Base-by-base conservation (phyloP, 2,797 vertebrate genomes). In the Bucorvus abyssinicus region DNA sequence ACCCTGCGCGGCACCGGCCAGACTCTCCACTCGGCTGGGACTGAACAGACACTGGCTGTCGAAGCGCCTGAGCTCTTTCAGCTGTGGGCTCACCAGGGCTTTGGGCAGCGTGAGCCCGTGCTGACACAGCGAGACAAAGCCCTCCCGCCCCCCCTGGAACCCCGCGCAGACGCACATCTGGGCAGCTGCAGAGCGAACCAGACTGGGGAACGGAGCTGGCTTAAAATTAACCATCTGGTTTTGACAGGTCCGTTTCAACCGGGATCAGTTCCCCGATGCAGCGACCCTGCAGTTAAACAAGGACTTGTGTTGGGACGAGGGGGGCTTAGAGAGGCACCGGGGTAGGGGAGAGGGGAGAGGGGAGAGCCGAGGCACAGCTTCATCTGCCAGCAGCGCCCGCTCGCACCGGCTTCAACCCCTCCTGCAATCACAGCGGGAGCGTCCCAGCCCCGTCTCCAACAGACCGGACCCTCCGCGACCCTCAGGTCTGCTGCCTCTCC, bases 141-240 rank as follows among this genome's bases (percentile, higher is more conserved):
- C 68, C 82, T 80, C 49, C 55, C 17, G 53, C 38, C 9, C 45
- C 40, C 44, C 40, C 59, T 20, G 52, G n/a, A 22, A 10, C 49
- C 77, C 57, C 2, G 1, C 7, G 1, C 3, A 2, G 70, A 20
- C 0, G 2, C 91, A 79, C 93, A 96, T 93, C 94, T 96, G 94
- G 96, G 81, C 92, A 94, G 94, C 89, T 96, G 94, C 59, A 40
- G 59, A 61, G 74, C 0, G 1, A 84, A 34, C 63, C 74, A 76
- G 81, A 76, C 94, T 7, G 63, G 71, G 56, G 70, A 92, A 36
- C 40, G 16, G 89, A 80, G 87, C 87, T 44, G 60, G 84, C 87
- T 65, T 92, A 94, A 96, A 93, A 96, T 95, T 32, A 91, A 70
- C 94, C 95, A 92, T 49, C 93, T 93, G 93, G 55, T 47, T 94